Evolutionary conservation across 2,797 vertebrate genomes (phyloP).

Genomic region (Tragelaphus oryx): DNA sequence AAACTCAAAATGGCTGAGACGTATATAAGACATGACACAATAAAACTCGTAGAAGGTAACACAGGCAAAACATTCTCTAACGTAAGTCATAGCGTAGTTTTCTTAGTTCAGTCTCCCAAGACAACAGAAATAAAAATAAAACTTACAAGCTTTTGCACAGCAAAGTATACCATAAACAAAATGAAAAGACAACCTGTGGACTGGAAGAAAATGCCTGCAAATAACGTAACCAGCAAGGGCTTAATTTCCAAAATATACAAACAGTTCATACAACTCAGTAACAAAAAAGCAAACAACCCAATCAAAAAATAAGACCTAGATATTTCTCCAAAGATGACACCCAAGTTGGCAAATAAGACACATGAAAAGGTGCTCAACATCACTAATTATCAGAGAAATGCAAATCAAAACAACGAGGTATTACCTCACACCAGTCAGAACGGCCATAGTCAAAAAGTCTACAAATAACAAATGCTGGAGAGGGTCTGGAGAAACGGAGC

Average conservation of each 20-base stretch:
- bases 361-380: background rate
- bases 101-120: background rate
- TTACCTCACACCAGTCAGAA: background rate
- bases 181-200: background rate
- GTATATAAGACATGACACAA: background rate
- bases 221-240: background rate
- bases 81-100: background rate
- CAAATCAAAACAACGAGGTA: background rate
- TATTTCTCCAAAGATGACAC: background rate
- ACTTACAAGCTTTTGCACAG: background rate
- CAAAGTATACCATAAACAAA: background rate
- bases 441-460: background rate
- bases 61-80: background rate
- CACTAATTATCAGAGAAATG: background rate
- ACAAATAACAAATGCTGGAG: background rate
- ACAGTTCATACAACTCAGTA: background rate
- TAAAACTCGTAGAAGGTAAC: background rate
- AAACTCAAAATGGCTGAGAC: background rate
- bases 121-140: background rate
- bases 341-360: background rate
- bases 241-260: background rate
- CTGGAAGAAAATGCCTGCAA: background rate
- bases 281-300: background rate
- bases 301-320: background rate
- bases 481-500: background rate